Percentiles rank a stretch among this genome's conserved stretches.
These are phyloP conservation scores for Diadromus collaris DNA, from an alignment of 2,888 invertebrate species.

Conservation along the genomic window DNA sequence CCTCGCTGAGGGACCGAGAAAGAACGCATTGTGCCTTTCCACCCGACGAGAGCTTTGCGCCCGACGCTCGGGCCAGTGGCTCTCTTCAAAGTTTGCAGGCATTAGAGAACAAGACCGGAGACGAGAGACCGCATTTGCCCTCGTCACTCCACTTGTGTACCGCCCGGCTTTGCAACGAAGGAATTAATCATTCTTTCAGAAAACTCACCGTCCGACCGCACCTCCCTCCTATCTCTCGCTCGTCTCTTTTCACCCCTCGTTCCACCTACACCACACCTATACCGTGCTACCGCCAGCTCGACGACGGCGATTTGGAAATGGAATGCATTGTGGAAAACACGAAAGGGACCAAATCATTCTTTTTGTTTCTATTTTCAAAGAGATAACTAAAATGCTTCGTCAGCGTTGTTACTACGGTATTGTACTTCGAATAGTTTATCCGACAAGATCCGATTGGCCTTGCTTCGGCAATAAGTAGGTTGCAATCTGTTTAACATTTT, in stretches of 20 bases:
- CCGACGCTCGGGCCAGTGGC: neutral
- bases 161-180: conserved; percentile 18
- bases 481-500: neutral
- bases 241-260: conserved; percentile 21
- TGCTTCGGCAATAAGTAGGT: neutral
- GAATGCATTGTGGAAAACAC: conserved; percentile 1
- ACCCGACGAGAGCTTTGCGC: conserved; percentile 35
- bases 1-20: neutral
- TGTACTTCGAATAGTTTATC: no score
- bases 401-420: no score
- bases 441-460: neutral
- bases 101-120: conserved; percentile 46
- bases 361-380: no score
- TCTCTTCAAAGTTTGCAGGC: conserved; percentile 46
- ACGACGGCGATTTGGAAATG: neutral
- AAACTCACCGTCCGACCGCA: conserved; percentile 18
- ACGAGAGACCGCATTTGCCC: conserved; percentile 42
- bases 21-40: conserved; percentile 40
- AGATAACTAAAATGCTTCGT: no score
- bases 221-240: neutral
- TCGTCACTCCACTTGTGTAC: neutral
- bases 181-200: conserved; percentile 52
- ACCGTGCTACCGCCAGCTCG: neutral
- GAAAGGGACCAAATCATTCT: neutral
- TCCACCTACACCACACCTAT: neutral